Base-by-base conservation (phyloP, 92 coral and sea anemone species). In the Phymanthus crucifer region DNA sequence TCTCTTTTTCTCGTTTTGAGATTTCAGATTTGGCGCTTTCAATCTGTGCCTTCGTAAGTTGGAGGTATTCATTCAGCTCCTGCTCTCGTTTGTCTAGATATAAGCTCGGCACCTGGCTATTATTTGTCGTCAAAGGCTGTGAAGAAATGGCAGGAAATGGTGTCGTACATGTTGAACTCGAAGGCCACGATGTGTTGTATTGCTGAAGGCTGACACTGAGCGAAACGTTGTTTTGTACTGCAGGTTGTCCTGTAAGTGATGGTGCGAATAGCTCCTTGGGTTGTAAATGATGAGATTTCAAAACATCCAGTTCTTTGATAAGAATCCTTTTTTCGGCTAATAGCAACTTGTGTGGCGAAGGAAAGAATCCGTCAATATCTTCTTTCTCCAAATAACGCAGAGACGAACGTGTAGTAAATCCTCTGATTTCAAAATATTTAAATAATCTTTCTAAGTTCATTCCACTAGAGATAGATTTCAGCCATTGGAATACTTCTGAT, bases 21-120 rank as follows among this genome's bases (percentile, higher is more conserved):
- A 73, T 74, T 26, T 86, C 72, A 32, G 74, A 21, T 26, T 45
- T 72, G 14, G 84, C 84, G 37, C 84, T 79, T 16, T 74, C 46
- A 31, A 73, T 33, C 37, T 85, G 83, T 8, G 73, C 85, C 58
- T 50, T 47, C 66, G 80, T 75, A 31, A 79, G 50, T 37, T 58
- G 71, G 26, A 85, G 66, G 68, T 74, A 73, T 46, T 79, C 80
- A 47, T 47, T 47, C 61, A 78, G 35, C 18, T 40, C 29, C 19
- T 84, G 71, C 16, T 66, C 32, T 33, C 29, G 71, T 33, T 66
- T 66, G 8, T 66, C 71, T 18, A 66, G 37, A 66, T 66, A 66
- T 47, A 18, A 47, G 56, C 56, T 47, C 10, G 56, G 14, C 14
- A 9, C 3, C 14, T 47, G 56, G 48, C 48, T 43, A 9, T 47